Conservation (phyloP, 2,797 vertebrate species). For the Sylvia borin region DNA sequence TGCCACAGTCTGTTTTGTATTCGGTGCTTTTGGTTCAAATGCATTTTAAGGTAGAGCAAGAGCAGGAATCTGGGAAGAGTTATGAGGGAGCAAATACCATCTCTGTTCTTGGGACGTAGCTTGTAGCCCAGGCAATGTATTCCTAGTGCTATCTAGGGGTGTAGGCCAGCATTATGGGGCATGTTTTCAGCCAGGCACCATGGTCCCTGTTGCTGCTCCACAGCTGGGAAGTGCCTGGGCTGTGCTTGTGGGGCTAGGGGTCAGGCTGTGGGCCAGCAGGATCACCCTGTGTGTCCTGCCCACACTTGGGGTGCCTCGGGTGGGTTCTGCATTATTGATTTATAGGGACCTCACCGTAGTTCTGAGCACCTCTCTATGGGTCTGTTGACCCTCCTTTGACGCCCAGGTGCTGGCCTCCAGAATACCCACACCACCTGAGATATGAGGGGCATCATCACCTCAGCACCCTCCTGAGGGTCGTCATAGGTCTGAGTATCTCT, state of each 20-base stretch:
- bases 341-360: fast-evolving
- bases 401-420: no score
- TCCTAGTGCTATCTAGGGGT: no score
- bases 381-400: background rate
- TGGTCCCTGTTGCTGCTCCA: background rate
- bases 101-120: no score
- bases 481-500: background rate
- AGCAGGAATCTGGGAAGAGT: background rate
- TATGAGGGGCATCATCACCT: background rate
- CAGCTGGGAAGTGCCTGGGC: background rate
- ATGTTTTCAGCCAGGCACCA: background rate
- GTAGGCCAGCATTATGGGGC: background rate
- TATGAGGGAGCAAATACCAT: fast-evolving
- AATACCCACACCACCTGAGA: background rate
- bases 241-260: background rate
- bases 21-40: background rate
- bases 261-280: background rate
- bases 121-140: background rate
- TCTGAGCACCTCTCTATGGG: background rate
- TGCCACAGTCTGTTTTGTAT: background rate
- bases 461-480: no score
- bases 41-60: background rate
- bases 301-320: no score
- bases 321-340: background rate
- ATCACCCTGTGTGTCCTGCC: background rate